Conservation (phyloP, 2,113 vertebrate genomes). For the Bos javanicus region DNA sequence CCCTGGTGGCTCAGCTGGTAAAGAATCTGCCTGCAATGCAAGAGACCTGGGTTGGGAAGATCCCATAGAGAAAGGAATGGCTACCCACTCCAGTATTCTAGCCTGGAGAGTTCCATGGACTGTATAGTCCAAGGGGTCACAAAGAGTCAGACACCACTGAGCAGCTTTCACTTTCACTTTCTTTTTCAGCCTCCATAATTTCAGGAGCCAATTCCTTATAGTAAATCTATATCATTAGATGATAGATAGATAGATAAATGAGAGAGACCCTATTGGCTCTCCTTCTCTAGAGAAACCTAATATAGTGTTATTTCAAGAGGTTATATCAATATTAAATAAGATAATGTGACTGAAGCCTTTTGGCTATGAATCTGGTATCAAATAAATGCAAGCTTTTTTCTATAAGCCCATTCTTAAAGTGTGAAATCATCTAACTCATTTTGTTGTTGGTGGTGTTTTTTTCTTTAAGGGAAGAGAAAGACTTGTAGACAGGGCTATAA, state of each 20-base stretch:
- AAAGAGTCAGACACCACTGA: not conserved
- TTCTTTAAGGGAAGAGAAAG: conserved; percentile 46
- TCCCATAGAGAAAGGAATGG: not conserved
- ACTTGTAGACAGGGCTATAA: conserved; percentile 45
- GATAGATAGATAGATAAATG: not conserved
- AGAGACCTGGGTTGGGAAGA: not conserved
- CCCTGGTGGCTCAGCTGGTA: not conserved
- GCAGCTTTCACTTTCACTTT: not conserved
- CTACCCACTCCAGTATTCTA: not conserved
- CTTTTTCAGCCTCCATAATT: not conserved
- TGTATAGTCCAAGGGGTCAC: not conserved
- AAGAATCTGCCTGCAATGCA: not conserved
- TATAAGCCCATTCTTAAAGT: not conserved
- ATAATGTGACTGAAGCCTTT: not conserved
- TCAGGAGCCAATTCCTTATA: not conserved
- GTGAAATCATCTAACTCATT: conserved; percentile 5
- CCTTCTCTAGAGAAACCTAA: not conserved
- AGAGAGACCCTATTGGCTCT: not conserved
- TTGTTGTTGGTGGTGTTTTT: not conserved
- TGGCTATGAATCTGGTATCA: not conserved
- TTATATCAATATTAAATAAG: not conserved
- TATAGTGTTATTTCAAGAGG: not conserved
- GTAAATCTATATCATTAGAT: not conserved
- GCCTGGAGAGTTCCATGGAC: not conserved
- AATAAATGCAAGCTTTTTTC: not conserved